Conservation (phyloP, 2,797 vertebrate species). For the Choloepus didactylus region DNA sequence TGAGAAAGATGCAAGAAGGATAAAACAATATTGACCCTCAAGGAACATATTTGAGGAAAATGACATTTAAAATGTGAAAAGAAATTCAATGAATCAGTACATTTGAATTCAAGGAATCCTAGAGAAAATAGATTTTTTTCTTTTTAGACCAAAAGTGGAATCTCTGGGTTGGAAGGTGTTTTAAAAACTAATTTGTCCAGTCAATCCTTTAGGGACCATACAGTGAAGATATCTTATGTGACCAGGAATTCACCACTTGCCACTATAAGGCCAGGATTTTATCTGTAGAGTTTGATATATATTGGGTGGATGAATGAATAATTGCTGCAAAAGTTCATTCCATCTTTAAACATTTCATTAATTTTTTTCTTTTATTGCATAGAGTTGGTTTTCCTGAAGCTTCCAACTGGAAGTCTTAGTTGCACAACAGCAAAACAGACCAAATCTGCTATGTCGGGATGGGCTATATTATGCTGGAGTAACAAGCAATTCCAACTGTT, state of each 20-base stretch:
- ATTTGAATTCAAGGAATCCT: conserved; percentile 48
- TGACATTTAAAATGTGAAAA: conserved; percentile 29
- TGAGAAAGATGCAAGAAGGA: not conserved
- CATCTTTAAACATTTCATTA: not conserved
- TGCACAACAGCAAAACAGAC: conserved; percentile 36
- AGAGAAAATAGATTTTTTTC: not conserved
- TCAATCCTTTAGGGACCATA: not conserved
- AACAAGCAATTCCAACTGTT: not conserved
- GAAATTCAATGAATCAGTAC: not conserved
- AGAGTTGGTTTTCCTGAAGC: conserved; percentile 28
- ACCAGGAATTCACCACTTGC: not conserved
- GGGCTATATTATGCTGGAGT: not conserved
- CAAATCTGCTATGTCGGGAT: not conserved
- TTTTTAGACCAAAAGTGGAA: conserved; percentile 7
- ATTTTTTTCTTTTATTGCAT: not conserved
- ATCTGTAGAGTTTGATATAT: not conserved
- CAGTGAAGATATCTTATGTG: not conserved
- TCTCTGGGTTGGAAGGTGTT: not conserved
- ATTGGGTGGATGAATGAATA: not conserved
- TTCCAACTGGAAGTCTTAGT: not conserved
- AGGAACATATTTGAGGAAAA: conserved; percentile 10
- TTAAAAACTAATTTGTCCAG: conserved; percentile 35
- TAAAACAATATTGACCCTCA: not conserved
- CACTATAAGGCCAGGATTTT: not conserved
- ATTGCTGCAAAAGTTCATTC: not conserved